A percentile compares a stretch with the other conserved stretches of the same genome.
Evolutionary conservation across 2,113 vertebrate species (phyloP).

Genomic region (Dromas ardeola): DNA sequence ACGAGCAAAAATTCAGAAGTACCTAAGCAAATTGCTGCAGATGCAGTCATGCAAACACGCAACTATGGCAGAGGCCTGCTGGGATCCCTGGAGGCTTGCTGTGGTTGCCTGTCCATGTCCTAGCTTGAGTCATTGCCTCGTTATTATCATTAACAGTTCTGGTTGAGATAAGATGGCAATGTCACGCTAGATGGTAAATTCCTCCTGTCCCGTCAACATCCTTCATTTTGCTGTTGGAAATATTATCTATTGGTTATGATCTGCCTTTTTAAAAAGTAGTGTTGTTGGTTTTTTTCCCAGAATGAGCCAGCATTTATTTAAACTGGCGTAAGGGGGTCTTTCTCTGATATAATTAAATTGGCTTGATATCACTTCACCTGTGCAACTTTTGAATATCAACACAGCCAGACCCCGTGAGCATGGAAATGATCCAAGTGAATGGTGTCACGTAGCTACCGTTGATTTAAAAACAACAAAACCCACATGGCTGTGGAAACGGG

Average conservation of each 20-base stretch:
- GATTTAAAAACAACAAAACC: constrained; percentile 1
- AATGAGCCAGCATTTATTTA: background rate
- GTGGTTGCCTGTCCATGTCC: background rate
- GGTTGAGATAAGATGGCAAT: background rate
- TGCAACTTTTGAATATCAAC: background rate
- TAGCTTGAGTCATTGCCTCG: background rate
- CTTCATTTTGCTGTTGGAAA: background rate
- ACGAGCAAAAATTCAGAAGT: background rate
- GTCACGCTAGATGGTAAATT: background rate
- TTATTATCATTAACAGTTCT: background rate
- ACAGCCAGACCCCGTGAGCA: background rate
- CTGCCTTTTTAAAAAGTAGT: background rate
- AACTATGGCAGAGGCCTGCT: background rate
- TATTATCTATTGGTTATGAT: background rate
- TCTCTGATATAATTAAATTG: background rate
- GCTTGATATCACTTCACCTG: constrained; percentile 10
- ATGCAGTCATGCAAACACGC: background rate
- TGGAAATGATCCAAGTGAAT: background rate
- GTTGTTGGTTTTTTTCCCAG: background rate
- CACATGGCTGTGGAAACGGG: background rate
- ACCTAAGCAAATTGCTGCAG: background rate
- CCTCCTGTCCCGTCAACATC: background rate
- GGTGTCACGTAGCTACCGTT: background rate
- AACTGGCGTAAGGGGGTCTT: background rate
- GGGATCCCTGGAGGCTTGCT: background rate